These are phyloP conservation scores for Colossoma macropomum DNA, from an alignment of 2,113 vertebrate species.

Conservation along the genomic window DNA sequence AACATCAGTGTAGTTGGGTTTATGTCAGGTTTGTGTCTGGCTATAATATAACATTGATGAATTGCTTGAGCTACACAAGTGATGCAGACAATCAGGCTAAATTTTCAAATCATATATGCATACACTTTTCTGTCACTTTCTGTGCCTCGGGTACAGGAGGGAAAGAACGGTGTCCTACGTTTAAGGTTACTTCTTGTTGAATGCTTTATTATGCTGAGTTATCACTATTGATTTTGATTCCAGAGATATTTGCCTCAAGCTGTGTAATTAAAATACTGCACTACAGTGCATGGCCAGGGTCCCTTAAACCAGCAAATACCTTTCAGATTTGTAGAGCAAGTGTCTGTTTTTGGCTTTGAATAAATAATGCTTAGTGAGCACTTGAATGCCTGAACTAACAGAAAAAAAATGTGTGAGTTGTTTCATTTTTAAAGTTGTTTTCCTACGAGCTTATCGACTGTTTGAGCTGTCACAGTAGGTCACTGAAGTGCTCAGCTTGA, in stretches of 20 bases:
- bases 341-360: slow-evolving; percentile 16
- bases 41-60: neutral
- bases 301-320: slow-evolving; percentile 58
- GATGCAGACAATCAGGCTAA: neutral
- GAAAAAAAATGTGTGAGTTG: neutral
- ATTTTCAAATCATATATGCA: slow-evolving; percentile 19
- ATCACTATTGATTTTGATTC: slow-evolving; percentile 71
- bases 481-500: slow-evolving; percentile 2
- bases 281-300: slow-evolving; percentile 56
- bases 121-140: slow-evolving; percentile 9
- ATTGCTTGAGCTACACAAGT: neutral
- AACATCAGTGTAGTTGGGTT: neutral
- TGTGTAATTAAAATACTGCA: slow-evolving; percentile 69
- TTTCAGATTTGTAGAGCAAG: slow-evolving; percentile 54
- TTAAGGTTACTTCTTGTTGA: slow-evolving; percentile 61
- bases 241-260: slow-evolving; percentile 65
- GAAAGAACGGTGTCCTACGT: slow-evolving; percentile 52
- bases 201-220: slow-evolving; percentile 73
- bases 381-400: slow-evolving; percentile 3
- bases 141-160: neutral
- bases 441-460: neutral
- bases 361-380: slow-evolving; percentile 47
- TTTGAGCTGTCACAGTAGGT: neutral
- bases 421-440: neutral
- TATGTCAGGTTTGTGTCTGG: neutral